Evolutionary conservation across 1,140 invertebrate genomes (phyloP).

Genomic region (Caenorhabditis tropicalis): DNA sequence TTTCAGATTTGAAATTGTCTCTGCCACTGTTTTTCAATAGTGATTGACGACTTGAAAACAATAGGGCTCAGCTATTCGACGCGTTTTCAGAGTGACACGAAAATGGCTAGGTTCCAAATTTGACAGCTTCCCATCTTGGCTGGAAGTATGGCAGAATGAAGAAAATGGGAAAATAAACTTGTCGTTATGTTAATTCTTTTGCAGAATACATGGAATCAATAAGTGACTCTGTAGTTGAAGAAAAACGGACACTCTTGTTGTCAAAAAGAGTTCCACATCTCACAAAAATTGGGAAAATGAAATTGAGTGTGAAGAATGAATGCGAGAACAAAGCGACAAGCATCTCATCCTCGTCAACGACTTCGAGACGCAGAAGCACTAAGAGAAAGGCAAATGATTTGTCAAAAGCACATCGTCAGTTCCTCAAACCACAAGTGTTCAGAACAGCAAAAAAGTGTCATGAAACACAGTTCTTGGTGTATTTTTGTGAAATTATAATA

Average conservation of each 20-base stretch:
- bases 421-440: constrained; percentile 21
- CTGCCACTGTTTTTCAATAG: background rate
- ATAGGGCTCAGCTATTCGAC: background rate
- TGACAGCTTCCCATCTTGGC: background rate
- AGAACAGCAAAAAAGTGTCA: background rate
- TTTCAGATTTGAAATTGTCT: background rate
- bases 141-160: background rate
- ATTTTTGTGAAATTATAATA: background rate
- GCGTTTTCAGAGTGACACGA: background rate
- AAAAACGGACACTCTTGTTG: background rate
- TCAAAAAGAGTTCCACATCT: background rate
- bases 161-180: background rate
- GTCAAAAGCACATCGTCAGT: constrained; percentile 32
- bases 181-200: no score
- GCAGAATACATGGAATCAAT: background rate
- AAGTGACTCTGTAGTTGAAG: background rate
- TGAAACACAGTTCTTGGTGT: background rate
- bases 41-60: background rate
- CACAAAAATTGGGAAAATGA: constrained; percentile 30
- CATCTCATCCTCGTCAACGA: constrained; percentile 38
- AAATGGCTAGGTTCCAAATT: background rate
- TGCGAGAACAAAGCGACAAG: constrained; percentile 41
- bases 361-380: background rate
- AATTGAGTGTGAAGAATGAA: constrained; percentile 31
- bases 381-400: background rate